phyloP scores from a whole-genome alignment of 2,888 invertebrate genomes.

The Cheilosia variabilis region DNA sequence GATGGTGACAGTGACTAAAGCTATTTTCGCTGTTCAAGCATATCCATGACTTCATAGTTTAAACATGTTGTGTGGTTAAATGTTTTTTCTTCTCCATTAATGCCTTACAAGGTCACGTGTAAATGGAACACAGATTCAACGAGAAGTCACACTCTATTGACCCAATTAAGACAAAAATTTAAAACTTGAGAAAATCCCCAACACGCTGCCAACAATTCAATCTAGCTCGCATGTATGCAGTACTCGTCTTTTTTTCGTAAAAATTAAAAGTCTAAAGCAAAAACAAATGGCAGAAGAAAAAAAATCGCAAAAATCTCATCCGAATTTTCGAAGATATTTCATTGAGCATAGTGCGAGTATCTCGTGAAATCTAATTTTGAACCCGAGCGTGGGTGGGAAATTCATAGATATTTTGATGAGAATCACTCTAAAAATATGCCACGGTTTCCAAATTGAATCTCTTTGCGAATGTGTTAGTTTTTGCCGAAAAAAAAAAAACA shows the following conservation, averaged over 20 bases:
- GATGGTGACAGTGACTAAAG: conserved; percentile 53
- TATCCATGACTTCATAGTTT: conserved; percentile 62
- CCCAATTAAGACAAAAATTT: conserved; percentile 41
- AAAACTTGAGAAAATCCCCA: conserved; percentile 12
- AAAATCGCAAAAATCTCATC: conserved; percentile 37
- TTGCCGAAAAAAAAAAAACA: conserved; percentile 27
- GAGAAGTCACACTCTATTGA: conserved; percentile 50
- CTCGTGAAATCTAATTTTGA: conserved; percentile 72
- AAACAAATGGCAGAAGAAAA: not conserved
- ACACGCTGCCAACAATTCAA: conserved; percentile 42
- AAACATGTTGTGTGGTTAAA: conserved; percentile 26
- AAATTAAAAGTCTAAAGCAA: conserved; percentile 1
- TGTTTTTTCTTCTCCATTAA: conserved; percentile 4
- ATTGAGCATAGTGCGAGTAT: conserved; percentile 55
- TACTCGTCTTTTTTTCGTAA: not conserved
- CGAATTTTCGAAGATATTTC: conserved; percentile 58
- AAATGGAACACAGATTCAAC: conserved; percentile 32
- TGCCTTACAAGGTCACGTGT: conserved; percentile 63
- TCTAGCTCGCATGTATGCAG: conserved; percentile 5
- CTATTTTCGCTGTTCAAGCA: conserved; percentile 31
- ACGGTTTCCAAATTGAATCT: conserved; percentile 67
- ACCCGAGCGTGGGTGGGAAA: conserved; percentile 61
- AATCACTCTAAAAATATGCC: conserved; percentile 75
- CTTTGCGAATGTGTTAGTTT: conserved; percentile 55
- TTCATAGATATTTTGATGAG: conserved; percentile 75